phyloP scores from a whole-genome alignment of 2,797 vertebrate species.

The Gobionotothen gibberifrons region DNA sequence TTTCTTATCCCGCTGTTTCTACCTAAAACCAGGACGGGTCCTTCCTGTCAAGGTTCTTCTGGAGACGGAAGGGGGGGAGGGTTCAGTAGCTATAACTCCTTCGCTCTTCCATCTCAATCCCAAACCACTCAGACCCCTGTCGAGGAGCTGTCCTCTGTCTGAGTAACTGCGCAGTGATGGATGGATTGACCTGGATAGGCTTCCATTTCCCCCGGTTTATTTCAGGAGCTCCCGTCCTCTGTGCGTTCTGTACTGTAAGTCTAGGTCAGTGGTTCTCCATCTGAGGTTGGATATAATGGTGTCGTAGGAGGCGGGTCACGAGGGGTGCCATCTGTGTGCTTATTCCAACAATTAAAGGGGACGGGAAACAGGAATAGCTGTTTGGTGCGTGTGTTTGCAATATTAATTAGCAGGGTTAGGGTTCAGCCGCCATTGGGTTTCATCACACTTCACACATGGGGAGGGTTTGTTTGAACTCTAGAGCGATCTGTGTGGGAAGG shows the following conservation, averaged over 20 bases:
- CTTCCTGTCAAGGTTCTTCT: slow-evolving; percentile 74
- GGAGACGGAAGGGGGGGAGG: slow-evolving; percentile 48
- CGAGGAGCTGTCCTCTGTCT: slow-evolving; percentile 81
- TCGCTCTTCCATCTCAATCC: slow-evolving; percentile 84
- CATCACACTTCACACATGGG: slow-evolving; percentile 8
- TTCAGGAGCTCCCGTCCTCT: slow-evolving; percentile 62
- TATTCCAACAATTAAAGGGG: not conserved
- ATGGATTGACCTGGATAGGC: slow-evolving; percentile 85
- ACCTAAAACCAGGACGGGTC: slow-evolving; percentile 50
- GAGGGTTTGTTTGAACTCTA: slow-evolving; percentile 7
- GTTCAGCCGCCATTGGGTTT: slow-evolving; percentile 5
- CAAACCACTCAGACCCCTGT: slow-evolving; percentile 84
- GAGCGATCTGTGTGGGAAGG: not conserved
- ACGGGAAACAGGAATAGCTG: not conserved
- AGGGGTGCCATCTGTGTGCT: not conserved
- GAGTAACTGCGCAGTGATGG: slow-evolving; percentile 85
- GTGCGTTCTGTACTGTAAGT: slow-evolving; percentile 61
- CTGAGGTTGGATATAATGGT: slow-evolving; percentile 11
- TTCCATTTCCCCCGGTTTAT: slow-evolving; percentile 74
- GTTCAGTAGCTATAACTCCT: slow-evolving; percentile 78
- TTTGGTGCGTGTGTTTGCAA: slow-evolving; percentile 3
- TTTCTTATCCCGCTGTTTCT: slow-evolving; percentile 29
- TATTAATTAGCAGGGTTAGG: slow-evolving; percentile 22
- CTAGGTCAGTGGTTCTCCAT: slow-evolving; percentile 58
- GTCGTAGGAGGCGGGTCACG: not conserved